Conservation (phyloP, 2,797 vertebrate genomes). For the Ptychobarbus kaznakovi region DNA sequence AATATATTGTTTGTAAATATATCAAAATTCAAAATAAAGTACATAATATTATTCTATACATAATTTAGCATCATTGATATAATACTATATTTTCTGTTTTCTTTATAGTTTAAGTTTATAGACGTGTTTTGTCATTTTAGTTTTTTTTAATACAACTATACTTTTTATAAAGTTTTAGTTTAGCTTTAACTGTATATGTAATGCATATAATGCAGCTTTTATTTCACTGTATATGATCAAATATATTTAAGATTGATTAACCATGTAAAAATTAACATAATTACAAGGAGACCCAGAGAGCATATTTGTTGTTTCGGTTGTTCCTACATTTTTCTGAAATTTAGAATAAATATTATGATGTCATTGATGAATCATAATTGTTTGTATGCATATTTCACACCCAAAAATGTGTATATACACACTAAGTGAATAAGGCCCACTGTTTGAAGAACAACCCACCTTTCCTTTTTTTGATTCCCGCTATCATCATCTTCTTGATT, state of each 20-base stretch:
- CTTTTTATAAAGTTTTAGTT: too few relatives aligned
- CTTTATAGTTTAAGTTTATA: too few relatives aligned
- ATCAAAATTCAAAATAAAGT: too few relatives aligned
- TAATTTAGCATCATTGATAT: too few relatives aligned
- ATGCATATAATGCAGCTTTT: neutral
- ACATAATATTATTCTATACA: too few relatives aligned
- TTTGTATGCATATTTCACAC: neutral
- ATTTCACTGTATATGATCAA: neutral
- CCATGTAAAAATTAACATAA: neutral
- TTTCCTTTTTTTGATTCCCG: constrained; percentile 80
- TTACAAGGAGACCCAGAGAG: neutral
- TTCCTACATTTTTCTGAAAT: neutral
- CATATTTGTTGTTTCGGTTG: neutral
- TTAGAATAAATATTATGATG: neutral
- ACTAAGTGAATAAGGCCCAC: neutral
- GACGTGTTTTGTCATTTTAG: too few relatives aligned
- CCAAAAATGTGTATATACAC: neutral
- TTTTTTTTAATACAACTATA: too few relatives aligned
- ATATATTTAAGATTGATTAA: neutral
- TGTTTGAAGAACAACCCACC: constrained; percentile 72
- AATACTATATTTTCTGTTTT: too few relatives aligned
- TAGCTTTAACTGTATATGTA: neutral
- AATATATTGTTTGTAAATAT: neutral
- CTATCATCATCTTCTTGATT: constrained; percentile 66
- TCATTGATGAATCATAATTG: neutral